Percentiles rank a stretch among this genome's conserved stretches.
Evolutionary conservation across 2,888 invertebrate species (phyloP).

Genomic region (Diloba caeruleocephala): DNA sequence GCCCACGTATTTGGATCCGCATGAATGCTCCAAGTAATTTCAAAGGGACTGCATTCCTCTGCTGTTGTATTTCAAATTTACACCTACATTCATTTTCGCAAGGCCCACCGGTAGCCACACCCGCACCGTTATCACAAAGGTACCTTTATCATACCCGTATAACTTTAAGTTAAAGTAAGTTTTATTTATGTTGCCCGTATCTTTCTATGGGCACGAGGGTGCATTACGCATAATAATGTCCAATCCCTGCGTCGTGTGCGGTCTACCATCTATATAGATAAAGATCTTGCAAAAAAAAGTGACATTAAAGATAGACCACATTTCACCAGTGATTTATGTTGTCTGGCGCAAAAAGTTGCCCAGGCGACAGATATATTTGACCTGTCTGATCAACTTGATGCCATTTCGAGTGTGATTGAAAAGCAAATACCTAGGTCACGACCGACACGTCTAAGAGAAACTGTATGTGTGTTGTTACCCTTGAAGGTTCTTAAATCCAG

Average conservation of each 20-base stretch:
- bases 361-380: constrained; percentile 39
- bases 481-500: constrained; percentile 70
- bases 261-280: constrained; percentile 58
- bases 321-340: constrained; percentile 46
- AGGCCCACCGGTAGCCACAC: constrained; percentile 60
- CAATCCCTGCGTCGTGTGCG: constrained; percentile 61
- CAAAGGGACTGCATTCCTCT: constrained; percentile 60
- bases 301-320: constrained; percentile 39
- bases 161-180: constrained; percentile 34
- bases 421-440: constrained; percentile 82
- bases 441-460: constrained; percentile 65
- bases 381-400: constrained; percentile 56
- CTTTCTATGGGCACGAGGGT: constrained; percentile 32
- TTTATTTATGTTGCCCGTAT: constrained; percentile 43
- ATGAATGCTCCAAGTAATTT: constrained; percentile 49
- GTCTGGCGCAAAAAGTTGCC: constrained; percentile 43
- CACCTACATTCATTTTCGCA: constrained; percentile 61
- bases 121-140: constrained; percentile 59
- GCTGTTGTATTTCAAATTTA: constrained; percentile 47
- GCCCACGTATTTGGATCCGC: constrained; percentile 56
- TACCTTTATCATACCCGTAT: constrained; percentile 56
- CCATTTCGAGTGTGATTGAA: constrained; percentile 64
- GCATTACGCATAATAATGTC: constrained; percentile 45
- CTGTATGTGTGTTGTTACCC: constrained; percentile 66
- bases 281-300: constrained; percentile 58